Conservation (phyloP, 2,113 vertebrate genomes). For the Psilopsiagon aurifrons region DNA sequence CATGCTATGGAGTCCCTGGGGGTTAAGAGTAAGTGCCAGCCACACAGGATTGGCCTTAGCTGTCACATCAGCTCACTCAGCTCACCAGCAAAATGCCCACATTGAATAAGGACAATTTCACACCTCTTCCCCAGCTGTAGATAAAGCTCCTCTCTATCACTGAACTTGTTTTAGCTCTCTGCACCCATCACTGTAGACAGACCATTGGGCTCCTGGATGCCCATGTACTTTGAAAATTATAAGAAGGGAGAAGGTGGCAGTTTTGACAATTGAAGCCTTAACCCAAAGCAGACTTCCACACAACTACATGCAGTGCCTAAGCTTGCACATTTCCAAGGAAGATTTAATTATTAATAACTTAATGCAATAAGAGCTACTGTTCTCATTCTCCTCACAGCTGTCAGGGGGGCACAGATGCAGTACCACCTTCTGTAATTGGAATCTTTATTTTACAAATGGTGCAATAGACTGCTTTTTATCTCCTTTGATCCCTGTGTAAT, state of each 20-base stretch:
- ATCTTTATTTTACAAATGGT: slow-evolving; percentile 41
- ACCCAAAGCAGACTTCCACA: not conserved
- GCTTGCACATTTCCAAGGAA: slow-evolving; percentile 2
- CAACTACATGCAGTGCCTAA: not conserved
- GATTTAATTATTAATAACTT: slow-evolving; percentile 44
- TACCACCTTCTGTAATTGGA: slow-evolving; percentile 43
- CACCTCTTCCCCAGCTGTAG: not conserved
- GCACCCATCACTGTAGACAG: not conserved
- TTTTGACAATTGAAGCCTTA: not conserved
- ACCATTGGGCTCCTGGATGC: not conserved
- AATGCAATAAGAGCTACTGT: not conserved
- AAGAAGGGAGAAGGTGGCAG: not conserved
- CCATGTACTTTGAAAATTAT: not conserved
- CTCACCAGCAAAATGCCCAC: not conserved
- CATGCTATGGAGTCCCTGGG: fast-evolving
- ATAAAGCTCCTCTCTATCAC: not conserved
- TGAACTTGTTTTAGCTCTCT: not conserved
- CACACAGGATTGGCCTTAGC: fast-evolving
- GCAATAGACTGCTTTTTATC: slow-evolving; percentile 38
- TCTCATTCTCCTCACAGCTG: slow-evolving; percentile 41
- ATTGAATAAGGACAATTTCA: not conserved
- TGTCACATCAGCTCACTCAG: not conserved
- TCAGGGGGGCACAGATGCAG: slow-evolving; percentile 46
- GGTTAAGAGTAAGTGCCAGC: not conserved
- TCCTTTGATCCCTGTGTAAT: slow-evolving; percentile 47